Evolutionary conservation across 2,113 vertebrate genomes (phyloP), one percentile per base, ranked within the genome.

Genomic region (Oceanites oceanicus): DNA sequence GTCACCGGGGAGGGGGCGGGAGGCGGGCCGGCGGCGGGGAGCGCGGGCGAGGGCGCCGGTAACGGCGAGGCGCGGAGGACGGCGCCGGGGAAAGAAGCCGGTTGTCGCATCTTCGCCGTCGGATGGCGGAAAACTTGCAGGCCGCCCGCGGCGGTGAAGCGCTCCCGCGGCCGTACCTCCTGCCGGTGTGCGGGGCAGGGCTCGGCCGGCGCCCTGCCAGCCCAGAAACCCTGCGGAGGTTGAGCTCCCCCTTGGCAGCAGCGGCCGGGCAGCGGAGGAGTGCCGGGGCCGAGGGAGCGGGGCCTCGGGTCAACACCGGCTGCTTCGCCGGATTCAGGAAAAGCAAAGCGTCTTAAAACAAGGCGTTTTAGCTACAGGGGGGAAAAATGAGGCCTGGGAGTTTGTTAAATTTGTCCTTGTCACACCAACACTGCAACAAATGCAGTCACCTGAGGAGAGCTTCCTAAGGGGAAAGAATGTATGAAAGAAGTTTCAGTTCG

Each of bases 381-480:
- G 9, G 5, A 6, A 8, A 14, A 38, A 21, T 1, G 49, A 29
- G 44, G 11, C 13, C 50, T 11, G 3, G 36, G 29, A 7, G 68
- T 9, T 10, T 1, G 56, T 30, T 27, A 7, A 7, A 9, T 12
- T 20, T 5, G 75, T 2, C 34, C 12, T 5, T 17, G 2, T 5
- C 5, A 0, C 42, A 4, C 6, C 70, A 7, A 2, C 23, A 1
- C 27, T 3, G 77, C 26, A 7, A 3, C 21, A 11, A 9, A 1
- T 4, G 76, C 76, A 1, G 27, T 6, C 47, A 16, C 50, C 68
- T 11, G 68, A 26, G 67, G 8, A 32, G 29, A 16, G 23, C 7
- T 40, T 12, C 11, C 16, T 4, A 0, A 19, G 5, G 19, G n/a
- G 7, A 6, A 14, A 5, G 23, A 22, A 4, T 1, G 52, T 0